These are phyloP conservation scores for Chymomyza amoena DNA, from an alignment of 2,888 invertebrate genomes.

Conservation along the genomic window DNA sequence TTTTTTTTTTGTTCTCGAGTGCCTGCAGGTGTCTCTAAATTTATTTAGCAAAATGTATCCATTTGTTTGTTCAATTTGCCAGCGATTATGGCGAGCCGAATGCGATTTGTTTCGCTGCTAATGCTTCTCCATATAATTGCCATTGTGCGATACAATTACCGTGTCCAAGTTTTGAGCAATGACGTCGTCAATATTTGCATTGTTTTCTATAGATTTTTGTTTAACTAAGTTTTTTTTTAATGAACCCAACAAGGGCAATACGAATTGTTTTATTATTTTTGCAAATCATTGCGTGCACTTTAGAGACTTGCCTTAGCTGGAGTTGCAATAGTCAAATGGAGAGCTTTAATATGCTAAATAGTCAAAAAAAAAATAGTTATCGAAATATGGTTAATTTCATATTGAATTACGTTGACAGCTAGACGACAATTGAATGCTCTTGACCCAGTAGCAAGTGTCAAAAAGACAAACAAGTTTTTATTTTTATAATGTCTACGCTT, in stretches of 20 bases:
- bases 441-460: constrained; percentile 64
- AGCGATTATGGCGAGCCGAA: neutral
- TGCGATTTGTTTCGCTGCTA: constrained; percentile 47
- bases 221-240: neutral
- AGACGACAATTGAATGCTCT: constrained; percentile 48
- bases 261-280: constrained; percentile 41
- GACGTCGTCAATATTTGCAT: constrained; percentile 28
- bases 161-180: constrained; percentile 32
- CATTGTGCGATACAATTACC: constrained; percentile 60
- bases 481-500: constrained; percentile 23
- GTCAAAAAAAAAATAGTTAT: neutral
- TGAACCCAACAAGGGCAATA: constrained; percentile 49
- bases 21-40: neutral
- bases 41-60: constrained; percentile 4
- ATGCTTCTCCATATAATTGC: constrained; percentile 64
- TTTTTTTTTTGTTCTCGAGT: neutral
- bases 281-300: constrained; percentile 60
- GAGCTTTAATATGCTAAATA: neutral
- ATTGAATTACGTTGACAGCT: constrained; percentile 28
- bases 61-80: constrained; percentile 52
- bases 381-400: neutral
- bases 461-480: constrained; percentile 28
- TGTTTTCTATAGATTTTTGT: constrained; percentile 22
- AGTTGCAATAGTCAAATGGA: constrained; percentile 17
- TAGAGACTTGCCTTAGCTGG: constrained; percentile 22